Evolutionary conservation across 2,888 invertebrate species (phyloP).

Genomic region (Catocala sponsa): DNA sequence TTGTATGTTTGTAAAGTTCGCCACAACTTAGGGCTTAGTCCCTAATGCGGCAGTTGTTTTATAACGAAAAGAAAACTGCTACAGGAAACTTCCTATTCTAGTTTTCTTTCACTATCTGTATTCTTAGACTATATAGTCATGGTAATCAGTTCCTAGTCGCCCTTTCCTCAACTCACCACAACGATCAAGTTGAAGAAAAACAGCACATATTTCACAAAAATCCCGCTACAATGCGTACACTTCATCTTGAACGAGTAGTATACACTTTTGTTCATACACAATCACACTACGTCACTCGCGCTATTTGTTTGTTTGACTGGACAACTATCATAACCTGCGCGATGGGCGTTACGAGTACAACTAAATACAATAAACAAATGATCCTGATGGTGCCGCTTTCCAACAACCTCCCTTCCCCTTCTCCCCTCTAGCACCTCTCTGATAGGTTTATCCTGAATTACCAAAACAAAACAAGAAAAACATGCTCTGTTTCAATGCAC

Average conservation of each 20-base stretch:
- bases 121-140: slow-evolving; percentile 34
- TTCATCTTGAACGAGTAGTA: slow-evolving; percentile 78
- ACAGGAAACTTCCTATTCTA: too few relatives aligned
- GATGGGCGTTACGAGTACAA: slow-evolving; percentile 68
- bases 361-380: slow-evolving; percentile 73
- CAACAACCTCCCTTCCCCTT: not conserved
- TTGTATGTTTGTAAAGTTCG: too few relatives aligned
- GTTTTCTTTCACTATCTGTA: too few relatives aligned
- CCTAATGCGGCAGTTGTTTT: too few relatives aligned
- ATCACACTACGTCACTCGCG: slow-evolving; percentile 80
- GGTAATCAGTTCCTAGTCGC: slow-evolving; percentile 76
- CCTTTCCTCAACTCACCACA: slow-evolving; percentile 90
- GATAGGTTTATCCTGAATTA: too few relatives aligned
- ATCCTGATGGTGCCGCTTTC: slow-evolving; percentile 79
- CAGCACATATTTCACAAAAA: slow-evolving; percentile 93
- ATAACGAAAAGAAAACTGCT: too few relatives aligned
- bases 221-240: slow-evolving; percentile 89
- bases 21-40: too few relatives aligned
- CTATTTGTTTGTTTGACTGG: slow-evolving; percentile 57
- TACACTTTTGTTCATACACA: slow-evolving; percentile 84
- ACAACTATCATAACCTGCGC: slow-evolving; percentile 48
- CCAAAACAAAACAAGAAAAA: too few relatives aligned
- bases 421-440: too few relatives aligned
- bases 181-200: slow-evolving; percentile 93
- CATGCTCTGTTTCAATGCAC: too few relatives aligned